Base-by-base conservation (phyloP, 37 sponge, comb jelly and placozoan species). In the Theonella swinhoei region DNA sequence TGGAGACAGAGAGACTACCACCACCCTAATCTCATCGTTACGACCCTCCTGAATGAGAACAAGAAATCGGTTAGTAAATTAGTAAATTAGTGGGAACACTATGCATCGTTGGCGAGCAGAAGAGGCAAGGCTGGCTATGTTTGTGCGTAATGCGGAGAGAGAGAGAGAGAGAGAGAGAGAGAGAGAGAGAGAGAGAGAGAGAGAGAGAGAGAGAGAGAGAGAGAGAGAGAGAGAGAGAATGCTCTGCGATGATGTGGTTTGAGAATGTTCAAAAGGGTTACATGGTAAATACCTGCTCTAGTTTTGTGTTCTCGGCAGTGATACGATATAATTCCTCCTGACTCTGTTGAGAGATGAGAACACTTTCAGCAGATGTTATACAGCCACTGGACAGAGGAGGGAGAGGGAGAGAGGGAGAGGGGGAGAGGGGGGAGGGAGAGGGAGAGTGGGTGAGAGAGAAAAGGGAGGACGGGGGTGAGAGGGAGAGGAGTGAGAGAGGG, bases 341-440 rank as follows among this genome's bases (percentile, higher is more conserved):
- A 66, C 96, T 93, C 83, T 98, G 98, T 39, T 91, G 84, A 25
- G 76, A 66, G 32, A 98, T 95, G 25, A 98, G 86, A 0, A 98
- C 98, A 78, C 90, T 95, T 85, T 98, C 98, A 24, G 99, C 99
- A 37, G 97, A 97, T 11, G 99, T 99, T 37, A 99, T 89, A 75
- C 99, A 99, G 9, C 99, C 99, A 88, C 99, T 96, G 25, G 0
- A 68, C 3, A 5, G 64, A 63, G 38, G 39, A 72, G 62, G 32
- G 2, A n/a, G 7, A 8, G 23, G 26, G 31, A 43, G 34, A 70
- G n/a, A 70, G 71, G 71, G 32, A n/a, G n/a, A n/a, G n/a, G n/a
- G n/a, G n/a, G n/a, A n/a, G n/a, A n/a, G n/a, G 24, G 9, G 71
- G 71, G 34, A 31, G 71, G n/a, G n/a, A n/a, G n/a, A n/a, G n/a